phyloP scores from a whole-genome alignment of 2,113 vertebrate genomes.

The Prinia subflava region DNA sequence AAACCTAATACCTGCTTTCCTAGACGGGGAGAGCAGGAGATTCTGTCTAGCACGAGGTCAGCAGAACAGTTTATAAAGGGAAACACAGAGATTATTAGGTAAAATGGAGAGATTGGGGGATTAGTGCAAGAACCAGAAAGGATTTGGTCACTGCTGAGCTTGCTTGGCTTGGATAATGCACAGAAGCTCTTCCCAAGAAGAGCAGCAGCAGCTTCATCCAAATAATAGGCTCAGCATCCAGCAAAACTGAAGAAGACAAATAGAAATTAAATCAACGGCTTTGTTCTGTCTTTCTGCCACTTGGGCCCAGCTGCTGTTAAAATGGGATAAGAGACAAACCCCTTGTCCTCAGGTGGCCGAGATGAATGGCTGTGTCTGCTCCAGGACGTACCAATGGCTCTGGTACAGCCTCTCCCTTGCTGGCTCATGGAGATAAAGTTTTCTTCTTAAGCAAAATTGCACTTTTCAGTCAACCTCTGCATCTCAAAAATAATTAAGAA shows the following conservation, averaged over 20 bases:
- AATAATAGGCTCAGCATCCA: background rate
- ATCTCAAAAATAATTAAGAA: background rate
- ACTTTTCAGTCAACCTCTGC: background rate
- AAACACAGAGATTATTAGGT: background rate
- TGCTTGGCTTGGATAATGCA: background rate
- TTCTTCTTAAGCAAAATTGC: background rate
- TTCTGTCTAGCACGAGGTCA: background rate
- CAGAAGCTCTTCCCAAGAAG: background rate
- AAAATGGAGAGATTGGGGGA: background rate
- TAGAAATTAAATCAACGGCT: background rate
- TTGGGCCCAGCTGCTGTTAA: background rate
- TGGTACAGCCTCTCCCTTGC: background rate
- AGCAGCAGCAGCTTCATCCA: background rate
- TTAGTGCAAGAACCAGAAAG: conserved; percentile 23
- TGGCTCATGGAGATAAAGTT: background rate
- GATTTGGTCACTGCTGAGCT: conserved; percentile 10
- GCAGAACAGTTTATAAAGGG: background rate
- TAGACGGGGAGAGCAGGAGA: fast-evolving
- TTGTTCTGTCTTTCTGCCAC: background rate
- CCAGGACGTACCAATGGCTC: background rate
- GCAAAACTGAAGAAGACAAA: background rate
- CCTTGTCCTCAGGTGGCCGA: background rate
- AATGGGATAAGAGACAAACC: background rate
- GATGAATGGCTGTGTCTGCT: background rate
- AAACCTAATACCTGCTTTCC: background rate